Base-by-base conservation (phyloP, 2,797 vertebrate genomes). In the Agapornis canus region DNA sequence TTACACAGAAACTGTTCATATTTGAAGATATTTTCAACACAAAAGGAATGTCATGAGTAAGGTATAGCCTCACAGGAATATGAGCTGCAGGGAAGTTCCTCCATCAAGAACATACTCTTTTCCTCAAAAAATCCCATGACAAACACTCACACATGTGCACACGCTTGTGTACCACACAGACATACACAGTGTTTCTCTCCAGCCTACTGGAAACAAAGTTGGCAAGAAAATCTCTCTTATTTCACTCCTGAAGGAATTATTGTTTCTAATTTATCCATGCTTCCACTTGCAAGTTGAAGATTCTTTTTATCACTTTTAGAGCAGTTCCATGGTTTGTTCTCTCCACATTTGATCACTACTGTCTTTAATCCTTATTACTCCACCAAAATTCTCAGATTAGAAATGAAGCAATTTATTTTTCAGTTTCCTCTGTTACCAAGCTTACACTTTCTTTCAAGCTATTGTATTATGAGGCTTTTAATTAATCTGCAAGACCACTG, bases 111-210 rank as follows among this genome's bases (percentile, higher is more conserved):
- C 11, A 3, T 5, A 23, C 26, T 57, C 11, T 31, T 17, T 8
- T 40, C 39, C n/a, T 84, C 23, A 43, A 43, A 10, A 10, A 60
- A 37, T 65, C 60, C 42, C 6, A 1, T 29, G 56, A 47, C 31
- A 45, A 60, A 73, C 26, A 26, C 0, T 0, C 4, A 22, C 5
- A n/a, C 13, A 2, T 3, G 19, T 9, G 3, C 20, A 65, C 39
- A 7, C 1, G 0, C 1, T 2, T 1, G 2, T 13, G 54, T 18
- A 40, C 9, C 11, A 2, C 29, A 16, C 26, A 20, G 20, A 9
- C 15, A 22, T 9, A 8, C 39, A 16, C 5, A 3, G 18, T 2
- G 15, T 9, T 37, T 25, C 47, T 57, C 60, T 56, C 25, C 47
- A 72, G 1, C 27, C 35, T 16, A 1, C 2, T 13, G 39, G 40